Evolutionary conservation across 2,113 vertebrate species (phyloP).

Genomic region (Eulemur rufifrons): DNA sequence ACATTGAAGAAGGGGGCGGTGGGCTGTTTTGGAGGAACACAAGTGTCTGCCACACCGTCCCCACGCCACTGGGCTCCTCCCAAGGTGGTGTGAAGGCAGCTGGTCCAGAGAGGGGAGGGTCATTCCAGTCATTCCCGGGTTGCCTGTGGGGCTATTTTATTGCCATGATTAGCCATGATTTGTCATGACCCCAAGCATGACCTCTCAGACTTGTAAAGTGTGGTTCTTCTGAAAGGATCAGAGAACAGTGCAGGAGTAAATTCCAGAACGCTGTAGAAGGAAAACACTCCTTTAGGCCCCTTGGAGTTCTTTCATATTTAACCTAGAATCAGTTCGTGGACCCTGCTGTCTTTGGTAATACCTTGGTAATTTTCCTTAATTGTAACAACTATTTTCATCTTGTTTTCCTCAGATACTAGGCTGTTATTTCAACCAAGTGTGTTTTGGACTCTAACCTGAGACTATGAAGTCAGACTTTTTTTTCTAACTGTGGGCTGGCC

Average conservation of each 20-base stretch:
- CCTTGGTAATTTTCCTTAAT: not conserved
- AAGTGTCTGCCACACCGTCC: not conserved
- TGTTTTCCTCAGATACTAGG: not conserved
- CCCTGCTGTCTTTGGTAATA: not conserved
- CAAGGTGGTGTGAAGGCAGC: not conserved
- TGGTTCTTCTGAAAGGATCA: not conserved
- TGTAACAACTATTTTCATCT: not conserved
- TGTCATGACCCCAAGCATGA: constrained; percentile 28
- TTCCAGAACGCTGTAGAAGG: not conserved
- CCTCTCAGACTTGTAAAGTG: constrained; percentile 27
- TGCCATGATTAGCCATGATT: not conserved
- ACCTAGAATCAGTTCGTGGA: not conserved
- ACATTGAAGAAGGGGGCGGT: too few species aligned
- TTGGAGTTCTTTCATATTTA: not conserved
- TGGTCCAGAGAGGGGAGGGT: not conserved
- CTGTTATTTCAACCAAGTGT: constrained; percentile 25
- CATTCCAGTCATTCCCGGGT: not conserved
- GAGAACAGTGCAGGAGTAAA: not conserved
- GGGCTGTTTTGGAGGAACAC: not conserved
- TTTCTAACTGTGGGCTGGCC: not conserved
- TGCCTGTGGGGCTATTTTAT: constrained; percentile 8
- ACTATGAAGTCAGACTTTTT: constrained; percentile 7
- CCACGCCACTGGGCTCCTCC: not conserved
- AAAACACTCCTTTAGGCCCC: not conserved
- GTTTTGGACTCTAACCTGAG: constrained; percentile 40